These are phyloP conservation scores for Lamproptera curius DNA, from an alignment of 2,888 invertebrate genomes.

Conservation along the genomic window DNA sequence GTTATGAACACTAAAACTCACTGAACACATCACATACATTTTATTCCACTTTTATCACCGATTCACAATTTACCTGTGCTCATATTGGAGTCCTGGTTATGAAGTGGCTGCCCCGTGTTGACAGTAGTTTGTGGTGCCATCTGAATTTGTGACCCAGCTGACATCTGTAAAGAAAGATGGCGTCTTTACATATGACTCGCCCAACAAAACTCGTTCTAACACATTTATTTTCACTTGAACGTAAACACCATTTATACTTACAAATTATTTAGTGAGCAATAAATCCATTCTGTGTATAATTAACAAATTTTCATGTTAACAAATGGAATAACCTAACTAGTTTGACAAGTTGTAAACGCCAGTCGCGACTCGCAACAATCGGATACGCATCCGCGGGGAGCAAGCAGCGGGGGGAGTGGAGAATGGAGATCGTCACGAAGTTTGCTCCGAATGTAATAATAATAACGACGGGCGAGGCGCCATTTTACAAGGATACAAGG, in stretches of 20 bases:
- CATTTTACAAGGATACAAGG: conserved; percentile 77
- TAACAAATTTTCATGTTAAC: conserved; percentile 45
- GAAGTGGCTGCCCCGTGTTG: conserved; percentile 89
- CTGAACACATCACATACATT: conserved; percentile 56
- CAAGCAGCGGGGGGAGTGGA: conserved; percentile 42
- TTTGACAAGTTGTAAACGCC: conserved; percentile 77
- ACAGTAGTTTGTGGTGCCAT: conserved; percentile 96
- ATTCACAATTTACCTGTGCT: conserved; percentile 89
- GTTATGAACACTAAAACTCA: conserved; percentile 62
- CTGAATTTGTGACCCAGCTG: conserved; percentile 98
- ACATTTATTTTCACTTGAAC: conserved; percentile 36
- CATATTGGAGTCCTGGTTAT: conserved; percentile 98
- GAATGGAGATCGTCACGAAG: conserved; percentile 75
- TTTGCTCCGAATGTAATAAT: conserved; percentile 75
- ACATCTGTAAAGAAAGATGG: conserved; percentile 89
- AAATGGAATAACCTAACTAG: conserved; percentile 70
- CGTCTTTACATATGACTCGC: conserved; percentile 77
- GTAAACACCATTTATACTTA: conserved; percentile 43
- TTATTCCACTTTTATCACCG: conserved; percentile 62
- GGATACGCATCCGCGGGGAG: conserved; percentile 75
- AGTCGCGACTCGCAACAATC: conserved; percentile 70
- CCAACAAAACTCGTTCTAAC: conserved; percentile 44
- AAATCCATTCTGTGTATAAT: conserved; percentile 42
- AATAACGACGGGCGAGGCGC: conserved; percentile 68
- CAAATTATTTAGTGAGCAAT: conserved; percentile 45